Evolutionary conservation across 2,113 vertebrate species (phyloP).

Genomic region (Pelodiscus sinensis): DNA sequence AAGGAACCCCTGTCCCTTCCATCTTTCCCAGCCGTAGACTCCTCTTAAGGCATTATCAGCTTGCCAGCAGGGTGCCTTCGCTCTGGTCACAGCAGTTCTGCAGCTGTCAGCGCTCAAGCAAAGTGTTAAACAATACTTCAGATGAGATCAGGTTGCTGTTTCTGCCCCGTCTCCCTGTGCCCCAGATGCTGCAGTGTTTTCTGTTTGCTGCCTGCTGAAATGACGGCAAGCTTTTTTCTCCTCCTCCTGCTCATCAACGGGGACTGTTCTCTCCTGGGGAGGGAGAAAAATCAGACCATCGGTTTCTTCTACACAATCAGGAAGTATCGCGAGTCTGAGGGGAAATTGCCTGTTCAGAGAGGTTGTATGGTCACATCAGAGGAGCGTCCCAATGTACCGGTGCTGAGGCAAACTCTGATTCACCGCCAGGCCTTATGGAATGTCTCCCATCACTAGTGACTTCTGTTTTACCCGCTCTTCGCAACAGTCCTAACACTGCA

Average conservation of each 20-base stretch:
- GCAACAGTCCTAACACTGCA: background rate
- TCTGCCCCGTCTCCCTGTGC: background rate
- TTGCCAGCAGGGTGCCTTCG: conserved; percentile 43
- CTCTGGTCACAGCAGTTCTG: conserved; percentile 29
- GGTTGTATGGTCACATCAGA: background rate
- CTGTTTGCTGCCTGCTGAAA: conserved; percentile 7
- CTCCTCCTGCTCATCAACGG: rapidly evolving
- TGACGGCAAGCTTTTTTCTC: background rate
- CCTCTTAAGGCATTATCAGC: conserved; percentile 46
- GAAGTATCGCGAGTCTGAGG: background rate
- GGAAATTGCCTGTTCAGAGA: background rate
- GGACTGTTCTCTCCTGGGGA: background rate
- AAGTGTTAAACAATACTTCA: conserved; percentile 52
- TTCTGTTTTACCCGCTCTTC: background rate
- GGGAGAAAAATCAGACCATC: background rate
- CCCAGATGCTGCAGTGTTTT: conserved; percentile 26
- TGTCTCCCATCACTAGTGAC: background rate
- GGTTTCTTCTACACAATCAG: background rate
- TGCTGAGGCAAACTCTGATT: background rate
- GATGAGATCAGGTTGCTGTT: conserved; percentile 36
- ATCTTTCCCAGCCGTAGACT: background rate
- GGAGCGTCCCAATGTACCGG: background rate
- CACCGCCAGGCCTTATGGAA: rapidly evolving
- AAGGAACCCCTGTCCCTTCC: conserved; percentile 15
- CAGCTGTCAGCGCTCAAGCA: conserved; percentile 15